These are phyloP conservation scores for Euborellia annulipes DNA, from an alignment of 1,140 invertebrate genomes.

Conservation along the genomic window DNA sequence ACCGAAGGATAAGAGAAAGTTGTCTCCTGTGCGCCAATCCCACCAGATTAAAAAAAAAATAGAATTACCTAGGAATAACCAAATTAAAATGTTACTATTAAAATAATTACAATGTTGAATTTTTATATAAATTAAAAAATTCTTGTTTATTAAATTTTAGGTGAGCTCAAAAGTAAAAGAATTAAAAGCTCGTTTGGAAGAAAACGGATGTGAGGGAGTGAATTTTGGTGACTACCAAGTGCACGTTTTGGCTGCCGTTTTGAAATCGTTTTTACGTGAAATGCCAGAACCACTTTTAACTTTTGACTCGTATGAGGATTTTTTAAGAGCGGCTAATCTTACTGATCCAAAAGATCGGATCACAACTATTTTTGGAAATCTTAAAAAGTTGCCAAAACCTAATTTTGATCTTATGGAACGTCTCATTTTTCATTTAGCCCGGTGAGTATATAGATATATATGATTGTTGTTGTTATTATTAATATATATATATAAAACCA, in stretches of 20 bases:
- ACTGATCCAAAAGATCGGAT: constrained; percentile 67
- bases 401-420: constrained; percentile 87
- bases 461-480: constrained; percentile 3
- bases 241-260: constrained; percentile 78
- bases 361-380: constrained; percentile 65
- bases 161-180: constrained; percentile 56
- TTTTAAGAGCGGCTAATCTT: constrained; percentile 71
- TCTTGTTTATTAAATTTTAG: constrained; percentile 14
- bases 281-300: constrained; percentile 86
- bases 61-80: too few species aligned
- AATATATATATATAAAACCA: constrained; percentile 3
- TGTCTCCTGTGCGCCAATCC: too few species aligned
- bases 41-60: too few species aligned
- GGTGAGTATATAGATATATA: constrained; percentile 26
- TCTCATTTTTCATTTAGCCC: constrained; percentile 81
- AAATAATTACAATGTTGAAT: too few species aligned
- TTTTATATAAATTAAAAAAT: too few species aligned
- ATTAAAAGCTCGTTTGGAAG: constrained; percentile 54
- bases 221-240: constrained; percentile 58
- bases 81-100: too few species aligned
- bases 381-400: constrained; percentile 75
- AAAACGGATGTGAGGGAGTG: constrained; percentile 46
- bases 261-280: constrained; percentile 83
- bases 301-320: constrained; percentile 88
- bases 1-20: too few species aligned